Percentiles rank a stretch among this genome's conserved stretches.
These are phyloP conservation scores for Scotopteryx bipunctaria DNA, from an alignment of 2,888 invertebrate species.

Conservation along the genomic window DNA sequence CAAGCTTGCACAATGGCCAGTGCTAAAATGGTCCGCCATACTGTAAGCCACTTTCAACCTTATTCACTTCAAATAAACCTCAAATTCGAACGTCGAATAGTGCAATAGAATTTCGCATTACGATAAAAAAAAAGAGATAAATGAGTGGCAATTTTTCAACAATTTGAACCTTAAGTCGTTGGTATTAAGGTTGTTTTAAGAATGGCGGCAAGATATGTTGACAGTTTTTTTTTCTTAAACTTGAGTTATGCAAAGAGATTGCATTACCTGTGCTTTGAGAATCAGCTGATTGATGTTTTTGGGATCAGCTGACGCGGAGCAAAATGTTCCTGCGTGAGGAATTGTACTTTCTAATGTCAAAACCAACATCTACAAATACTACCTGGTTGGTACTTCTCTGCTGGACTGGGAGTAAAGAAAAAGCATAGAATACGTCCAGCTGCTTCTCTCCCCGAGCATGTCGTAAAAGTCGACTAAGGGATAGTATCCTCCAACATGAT, in stretches of 20 bases:
- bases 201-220: background rate
- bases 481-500: too few species aligned
- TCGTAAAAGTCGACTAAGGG: too few species aligned
- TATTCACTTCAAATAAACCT: background rate
- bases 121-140: background rate
- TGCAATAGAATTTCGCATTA: slow-evolving; percentile 2
- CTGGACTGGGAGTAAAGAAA: too few species aligned
- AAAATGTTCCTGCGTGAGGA: slow-evolving; percentile 4
- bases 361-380: too few species aligned
- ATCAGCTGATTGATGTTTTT: slow-evolving; percentile 37
- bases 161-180: slow-evolving; percentile 7
- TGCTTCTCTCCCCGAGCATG: too few species aligned
- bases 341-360: background rate
- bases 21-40: slow-evolving; percentile 47
- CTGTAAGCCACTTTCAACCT: slow-evolving; percentile 13
- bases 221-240: slow-evolving; percentile 23
- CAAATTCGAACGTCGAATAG: background rate
- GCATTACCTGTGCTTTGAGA: slow-evolving; percentile 35
- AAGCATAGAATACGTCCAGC: too few species aligned
- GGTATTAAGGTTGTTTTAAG: background rate
- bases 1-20: slow-evolving; percentile 42
- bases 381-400: too few species aligned
- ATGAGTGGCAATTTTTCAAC: background rate
- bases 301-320: slow-evolving; percentile 20
- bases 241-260: slow-evolving; percentile 40